Evolutionary conservation across 2,113 vertebrate species (phyloP), one percentile per base, ranked within the genome.

Genomic region (Apeltes quadracus): DNA sequence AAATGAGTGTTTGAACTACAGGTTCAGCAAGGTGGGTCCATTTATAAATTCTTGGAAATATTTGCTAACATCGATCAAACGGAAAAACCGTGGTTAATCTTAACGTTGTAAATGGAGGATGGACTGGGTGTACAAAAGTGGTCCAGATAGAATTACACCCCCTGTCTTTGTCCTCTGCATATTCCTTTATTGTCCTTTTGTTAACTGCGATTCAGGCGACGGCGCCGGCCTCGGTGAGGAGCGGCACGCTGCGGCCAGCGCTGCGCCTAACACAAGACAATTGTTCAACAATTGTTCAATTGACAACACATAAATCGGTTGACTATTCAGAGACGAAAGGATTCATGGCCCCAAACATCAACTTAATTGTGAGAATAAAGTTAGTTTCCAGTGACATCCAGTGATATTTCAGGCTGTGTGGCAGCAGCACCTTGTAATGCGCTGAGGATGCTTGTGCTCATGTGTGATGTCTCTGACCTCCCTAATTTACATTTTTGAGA

Each of bases 231-330:
- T 55, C 10, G 18, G 53, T 32, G 36, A 79, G 57, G 34, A 72
- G 72, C 68, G 44, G 58, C 53, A 22, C 1, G 29, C 59, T 68
- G 65, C 70, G 27, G 44, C 13, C 69, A 61, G 61, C 10, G 53
- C 69, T 76, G 46, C 63, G 54, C 36, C 54, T 76, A 32, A 79
- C 53, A 83, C 65, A 70, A 63, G 48, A 36, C 69, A n/a, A 70
- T 78, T 82, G 71, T 80, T 72, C 67, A 61, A 61, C 72, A n/a
- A 70, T 78, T 82, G 71, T 80, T 72, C 67, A 61, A 61, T 70
- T 27, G 29, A 27, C 51, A 34, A 36, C 18, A 32, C 78, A 61
- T 34, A 2, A 44, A 61, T 18, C 43, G 73, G 18, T 51, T 65
- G 23, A 64, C 50, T 69, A 23, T 61, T 76, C 18, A 16, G 1